Evolutionary conservation across 1,140 invertebrate genomes (phyloP).

Genomic region (Lineus longissimus): DNA sequence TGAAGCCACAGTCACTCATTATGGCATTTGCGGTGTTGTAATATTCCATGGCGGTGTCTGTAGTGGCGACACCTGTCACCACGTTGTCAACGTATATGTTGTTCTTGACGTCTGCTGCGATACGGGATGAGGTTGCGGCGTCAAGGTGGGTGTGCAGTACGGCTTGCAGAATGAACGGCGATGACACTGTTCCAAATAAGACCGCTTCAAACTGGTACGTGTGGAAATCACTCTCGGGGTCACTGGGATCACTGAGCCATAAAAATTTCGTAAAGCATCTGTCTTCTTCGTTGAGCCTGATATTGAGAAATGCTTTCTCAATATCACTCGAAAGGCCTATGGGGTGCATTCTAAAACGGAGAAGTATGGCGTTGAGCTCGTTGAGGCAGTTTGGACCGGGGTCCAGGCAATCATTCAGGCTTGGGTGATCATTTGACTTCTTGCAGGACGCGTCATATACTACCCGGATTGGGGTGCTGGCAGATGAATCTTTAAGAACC

Average conservation of each 20-base stretch:
- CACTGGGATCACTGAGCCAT: slow-evolving; percentile 1
- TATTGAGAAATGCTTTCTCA: slow-evolving; percentile 21
- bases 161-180: not conserved
- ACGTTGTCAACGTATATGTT: slow-evolving; percentile 6
- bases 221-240: not conserved
- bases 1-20: not conserved
- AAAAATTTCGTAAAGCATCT: slow-evolving; percentile 17
- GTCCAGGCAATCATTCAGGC: slow-evolving; percentile 15
- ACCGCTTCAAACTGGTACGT: not conserved
- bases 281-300: slow-evolving; percentile 8
- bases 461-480: not conserved
- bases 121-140: not conserved
- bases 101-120: not conserved
- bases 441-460: not conserved
- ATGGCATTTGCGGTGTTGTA: not conserved
- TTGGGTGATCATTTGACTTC: not conserved
- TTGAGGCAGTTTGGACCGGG: slow-evolving; percentile 11
- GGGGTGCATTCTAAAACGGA: slow-evolving; percentile 17
- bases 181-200: not conserved
- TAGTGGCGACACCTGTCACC: not conserved
- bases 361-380: slow-evolving; percentile 12
- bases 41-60: not conserved
- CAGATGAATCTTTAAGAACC: not conserved
- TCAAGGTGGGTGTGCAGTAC: not conserved
- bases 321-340: slow-evolving; percentile 16